These are phyloP conservation scores for Ceriagrion tenellum DNA, from an alignment of 2,888 invertebrate genomes.

Conservation along the genomic window DNA sequence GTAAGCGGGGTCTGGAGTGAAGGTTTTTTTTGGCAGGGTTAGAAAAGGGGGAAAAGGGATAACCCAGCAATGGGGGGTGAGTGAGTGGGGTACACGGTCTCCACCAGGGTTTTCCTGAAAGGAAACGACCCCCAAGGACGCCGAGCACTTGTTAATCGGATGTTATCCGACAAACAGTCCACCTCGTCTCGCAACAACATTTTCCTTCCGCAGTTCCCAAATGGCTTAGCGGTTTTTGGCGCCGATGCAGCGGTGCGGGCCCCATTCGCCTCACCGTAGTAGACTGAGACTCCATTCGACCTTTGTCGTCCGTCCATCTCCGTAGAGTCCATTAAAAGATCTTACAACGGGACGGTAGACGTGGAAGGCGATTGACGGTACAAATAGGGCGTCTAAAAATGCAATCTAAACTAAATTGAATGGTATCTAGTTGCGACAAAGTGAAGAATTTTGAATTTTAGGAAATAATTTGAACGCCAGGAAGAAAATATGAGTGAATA, in stretches of 20 bases:
- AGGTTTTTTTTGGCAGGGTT: background rate
- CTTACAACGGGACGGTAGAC: too few species aligned
- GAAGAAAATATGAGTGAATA: too few species aligned
- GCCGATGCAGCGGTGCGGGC: background rate
- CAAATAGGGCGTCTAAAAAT: too few species aligned
- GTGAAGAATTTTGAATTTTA: too few species aligned
- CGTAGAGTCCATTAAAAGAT: background rate
- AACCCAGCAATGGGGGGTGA: background rate
- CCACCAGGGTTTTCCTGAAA: background rate
- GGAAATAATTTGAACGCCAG: too few species aligned
- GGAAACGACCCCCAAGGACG: background rate
- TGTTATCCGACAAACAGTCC: constrained; percentile 30
- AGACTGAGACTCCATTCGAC: background rate
- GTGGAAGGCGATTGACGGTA: too few species aligned
- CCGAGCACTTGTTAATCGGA: constrained; percentile 47
- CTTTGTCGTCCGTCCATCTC: background rate
- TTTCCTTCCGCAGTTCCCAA: background rate
- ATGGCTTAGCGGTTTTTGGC: background rate
- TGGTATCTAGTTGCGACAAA: too few species aligned
- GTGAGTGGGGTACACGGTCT: background rate
- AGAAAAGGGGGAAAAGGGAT: background rate
- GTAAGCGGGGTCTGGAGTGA: background rate
- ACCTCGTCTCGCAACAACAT: background rate
- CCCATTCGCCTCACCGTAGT: background rate
- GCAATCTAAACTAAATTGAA: too few species aligned